Evolutionary conservation across 2,888 invertebrate genomes (phyloP).

Genomic region (Deilephila porcellus): DNA sequence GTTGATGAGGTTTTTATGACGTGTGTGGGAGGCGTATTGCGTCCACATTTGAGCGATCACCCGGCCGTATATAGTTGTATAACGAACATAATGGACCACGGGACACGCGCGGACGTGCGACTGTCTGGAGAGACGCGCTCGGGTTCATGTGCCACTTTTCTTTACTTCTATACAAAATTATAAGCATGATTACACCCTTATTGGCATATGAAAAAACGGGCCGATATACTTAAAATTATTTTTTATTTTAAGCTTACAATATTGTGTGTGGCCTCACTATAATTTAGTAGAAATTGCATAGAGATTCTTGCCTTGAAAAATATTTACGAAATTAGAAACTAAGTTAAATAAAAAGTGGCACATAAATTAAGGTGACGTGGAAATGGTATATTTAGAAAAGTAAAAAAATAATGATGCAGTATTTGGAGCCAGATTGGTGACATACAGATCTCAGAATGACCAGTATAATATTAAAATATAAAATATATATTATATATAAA

Average conservation of each 20-base stretch:
- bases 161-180: conserved; percentile 10
- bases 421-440: conserved; percentile 71
- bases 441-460: conserved; percentile 81
- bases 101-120: conserved; percentile 7
- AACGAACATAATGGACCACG: conserved; percentile 16
- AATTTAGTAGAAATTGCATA: conserved; percentile 18
- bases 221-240: conserved; percentile 7
- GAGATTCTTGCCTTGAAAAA: conserved; percentile 18
- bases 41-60: conserved; percentile 13
- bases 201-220: conserved; percentile 3
- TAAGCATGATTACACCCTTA: neutral
- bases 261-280: neutral
- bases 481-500: conserved; percentile 43
- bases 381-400: conserved; percentile 25
- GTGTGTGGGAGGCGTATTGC: neutral
- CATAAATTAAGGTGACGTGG: conserved; percentile 35
- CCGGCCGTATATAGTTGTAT: conserved; percentile 7
- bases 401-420: conserved; percentile 52
- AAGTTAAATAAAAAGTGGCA: conserved; percentile 18
- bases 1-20: neutral
- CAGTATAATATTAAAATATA: conserved; percentile 71
- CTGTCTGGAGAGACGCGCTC: neutral
- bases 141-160: conserved; percentile 29
- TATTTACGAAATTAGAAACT: neutral
- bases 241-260: neutral